A percentile compares a stretch with the other conserved stretches of the same genome.
Evolutionary conservation across 2,888 invertebrate genomes (phyloP).

Genomic region (Protula sp.): DNA sequence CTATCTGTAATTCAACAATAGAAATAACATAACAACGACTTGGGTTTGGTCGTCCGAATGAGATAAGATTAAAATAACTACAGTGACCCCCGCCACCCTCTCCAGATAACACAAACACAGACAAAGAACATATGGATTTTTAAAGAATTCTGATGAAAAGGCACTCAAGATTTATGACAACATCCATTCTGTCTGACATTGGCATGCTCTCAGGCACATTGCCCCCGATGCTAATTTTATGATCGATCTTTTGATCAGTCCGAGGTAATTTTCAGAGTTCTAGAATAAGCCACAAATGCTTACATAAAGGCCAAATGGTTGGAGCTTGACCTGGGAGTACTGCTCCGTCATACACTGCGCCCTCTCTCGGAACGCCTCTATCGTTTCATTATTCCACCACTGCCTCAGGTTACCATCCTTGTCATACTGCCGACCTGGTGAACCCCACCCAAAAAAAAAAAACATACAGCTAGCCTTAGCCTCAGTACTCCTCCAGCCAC

Average conservation of each 20-base stretch:
- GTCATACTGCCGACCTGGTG: constrained; percentile 81
- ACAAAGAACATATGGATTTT: too few species aligned
- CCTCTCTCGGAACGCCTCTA: constrained; percentile 77
- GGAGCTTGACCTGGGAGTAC: constrained; percentile 77
- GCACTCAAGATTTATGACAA: too few species aligned
- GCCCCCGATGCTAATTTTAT: too few species aligned
- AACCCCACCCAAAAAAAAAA: not conserved
- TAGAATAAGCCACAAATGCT: constrained; percentile 8
- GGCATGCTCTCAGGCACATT: too few species aligned
- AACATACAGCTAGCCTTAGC: not conserved
- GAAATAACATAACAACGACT: not conserved
- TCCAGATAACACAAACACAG: too few species aligned
- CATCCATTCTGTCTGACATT: too few species aligned
- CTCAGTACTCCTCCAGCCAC: not conserved
- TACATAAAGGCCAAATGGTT: constrained; percentile 39
- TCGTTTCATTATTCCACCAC: constrained; percentile 96
- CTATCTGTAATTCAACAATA: constrained; percentile 56
- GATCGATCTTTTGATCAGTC: too few species aligned
- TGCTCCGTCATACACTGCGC: constrained; percentile 86
- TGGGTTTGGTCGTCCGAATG: too few species aligned
- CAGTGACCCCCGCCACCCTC: too few species aligned
- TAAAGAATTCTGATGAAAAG: too few species aligned
- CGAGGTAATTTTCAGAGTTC: not conserved
- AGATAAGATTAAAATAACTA: too few species aligned
- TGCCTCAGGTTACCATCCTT: constrained; percentile 88